A percentile compares a stretch with the other conserved stretches of the same genome.
Evolutionary conservation across 2,888 invertebrate genomes (phyloP).

Genomic region (Nomada flava): DNA sequence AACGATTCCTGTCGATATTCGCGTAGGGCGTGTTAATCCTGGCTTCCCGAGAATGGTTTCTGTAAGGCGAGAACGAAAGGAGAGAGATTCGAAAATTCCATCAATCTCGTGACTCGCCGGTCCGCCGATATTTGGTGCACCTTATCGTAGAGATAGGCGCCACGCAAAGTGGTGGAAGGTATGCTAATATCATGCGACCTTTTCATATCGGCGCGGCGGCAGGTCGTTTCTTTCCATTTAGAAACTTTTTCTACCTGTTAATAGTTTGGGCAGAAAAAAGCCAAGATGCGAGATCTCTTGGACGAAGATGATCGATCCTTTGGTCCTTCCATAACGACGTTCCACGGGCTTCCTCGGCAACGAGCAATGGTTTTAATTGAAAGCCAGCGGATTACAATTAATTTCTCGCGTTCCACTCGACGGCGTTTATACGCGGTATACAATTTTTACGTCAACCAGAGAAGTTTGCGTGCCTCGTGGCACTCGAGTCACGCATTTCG

Average conservation of each 20-base stretch:
- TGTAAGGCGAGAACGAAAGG: not conserved
- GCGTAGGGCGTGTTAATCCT: conserved; percentile 12
- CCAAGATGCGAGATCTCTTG: not conserved
- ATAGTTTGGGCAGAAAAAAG: conserved; percentile 64
- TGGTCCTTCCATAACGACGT: no score
- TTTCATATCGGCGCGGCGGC: conserved; percentile 73
- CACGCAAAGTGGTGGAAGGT: conserved; percentile 62
- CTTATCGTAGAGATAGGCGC: conserved; percentile 74
- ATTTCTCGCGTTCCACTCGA: not conserved
- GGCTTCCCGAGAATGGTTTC: not conserved
- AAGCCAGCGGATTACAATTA: conserved; percentile 5
- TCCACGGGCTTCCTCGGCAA: not conserved
- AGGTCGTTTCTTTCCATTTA: conserved; percentile 75
- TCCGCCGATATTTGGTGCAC: conserved; percentile 70
- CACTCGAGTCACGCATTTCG: conserved; percentile 27
- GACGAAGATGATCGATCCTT: not conserved
- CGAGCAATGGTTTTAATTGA: conserved; percentile 14
- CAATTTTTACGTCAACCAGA: conserved; percentile 9
- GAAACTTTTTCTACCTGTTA: conserved; percentile 73
- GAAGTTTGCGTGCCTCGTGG: conserved; percentile 16
- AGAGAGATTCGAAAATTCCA: conserved; percentile 69
- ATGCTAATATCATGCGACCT: conserved; percentile 76
- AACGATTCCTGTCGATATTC: not conserved
- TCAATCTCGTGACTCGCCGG: conserved; percentile 70
- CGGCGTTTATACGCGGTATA: not conserved